Evolutionary conservation across 2,888 invertebrate species (phyloP), one percentile per base, ranked within the genome.

Genomic region (Chrysolina haemoptera): DNA sequence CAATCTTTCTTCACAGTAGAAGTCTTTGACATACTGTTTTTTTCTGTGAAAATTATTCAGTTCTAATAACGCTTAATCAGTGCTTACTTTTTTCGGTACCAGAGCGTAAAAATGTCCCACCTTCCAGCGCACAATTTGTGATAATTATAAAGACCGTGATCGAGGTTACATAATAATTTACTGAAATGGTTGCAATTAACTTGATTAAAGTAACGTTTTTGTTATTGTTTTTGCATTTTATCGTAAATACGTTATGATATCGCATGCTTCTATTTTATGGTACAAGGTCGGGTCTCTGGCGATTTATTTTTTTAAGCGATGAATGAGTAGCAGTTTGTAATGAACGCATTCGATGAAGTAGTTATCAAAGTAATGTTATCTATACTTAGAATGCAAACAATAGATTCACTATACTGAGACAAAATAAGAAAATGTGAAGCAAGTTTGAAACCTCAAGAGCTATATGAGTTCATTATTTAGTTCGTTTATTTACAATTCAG

Each of bases 121-220:
- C 43, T 64, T 64, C 18, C 20, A 64, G 6, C 5, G 6, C 43
- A 20, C 48, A 65, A 66, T 59, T 59, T 59, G 59, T 18, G 10
- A 27, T 59, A 59, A 64, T 43, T 40, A 22, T 22, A 55, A 16
- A 14, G 14, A 41, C 27, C 43, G 43, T 14, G 62, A 43, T 71
- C 46, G 55, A 55, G 59, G 65, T 71, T 71, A 66, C 16, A 27
- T 35, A 71, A 71, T 55, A 71, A 66, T 71, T 65, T 12, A 10
- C 18, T 18, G 22, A 27, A 71, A 62, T 66, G 41, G 48, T 66
- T 59, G 55, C 35, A 41, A 59, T 71, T 71, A 46, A 18, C 64
- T 46, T 35, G 50, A 66, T 50, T 66, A 66, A 65, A 43, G 64
- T 66, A 66, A 35, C 66, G 50, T 48, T 66, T 50, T 66, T 66